Percentiles rank a stretch among this genome's conserved stretches.
These are phyloP conservation scores for Calephelis nemesis DNA, from an alignment of 1,140 invertebrate genomes.

Conservation along the genomic window DNA sequence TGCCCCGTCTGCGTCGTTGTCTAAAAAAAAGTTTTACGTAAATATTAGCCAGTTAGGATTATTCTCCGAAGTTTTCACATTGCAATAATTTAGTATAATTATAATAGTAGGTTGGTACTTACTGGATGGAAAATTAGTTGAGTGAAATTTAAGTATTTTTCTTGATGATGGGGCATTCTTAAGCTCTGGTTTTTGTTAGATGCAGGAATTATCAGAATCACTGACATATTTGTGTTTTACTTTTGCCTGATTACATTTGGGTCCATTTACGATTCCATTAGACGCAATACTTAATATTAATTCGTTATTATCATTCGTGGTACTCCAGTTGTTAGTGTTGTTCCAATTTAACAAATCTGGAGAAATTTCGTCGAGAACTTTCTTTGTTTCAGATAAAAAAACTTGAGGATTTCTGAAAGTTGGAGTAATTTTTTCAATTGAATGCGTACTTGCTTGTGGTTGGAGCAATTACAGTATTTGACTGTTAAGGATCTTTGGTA, in stretches of 20 bases:
- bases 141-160: slow-evolving; percentile 16
- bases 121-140: slow-evolving; percentile 8
- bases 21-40: no score
- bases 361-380: slow-evolving; percentile 7
- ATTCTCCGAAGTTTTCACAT: not conserved
- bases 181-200: slow-evolving; percentile 1
- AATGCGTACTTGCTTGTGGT: slow-evolving; percentile 8
- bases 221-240: slow-evolving; percentile 1
- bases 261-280: not conserved
- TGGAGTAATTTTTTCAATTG: slow-evolving; percentile 9
- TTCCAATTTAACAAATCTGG: not conserved
- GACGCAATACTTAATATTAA: slow-evolving; percentile 3
- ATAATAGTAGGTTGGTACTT: not conserved
- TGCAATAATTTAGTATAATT: not conserved
- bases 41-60: not conserved
- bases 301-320: not conserved
- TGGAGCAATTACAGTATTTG: not conserved
- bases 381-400: slow-evolving; percentile 6
- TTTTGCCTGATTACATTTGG: not conserved
- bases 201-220: slow-evolving; percentile 9
- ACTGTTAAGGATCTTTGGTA: slow-evolving; percentile 5
- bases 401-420: slow-evolving; percentile 6
- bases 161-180: not conserved
- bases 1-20: no score
- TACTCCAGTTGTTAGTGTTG: not conserved